phyloP scores from a whole-genome alignment of 2,113 vertebrate genomes.

The Andinoacara biseriatus region DNA sequence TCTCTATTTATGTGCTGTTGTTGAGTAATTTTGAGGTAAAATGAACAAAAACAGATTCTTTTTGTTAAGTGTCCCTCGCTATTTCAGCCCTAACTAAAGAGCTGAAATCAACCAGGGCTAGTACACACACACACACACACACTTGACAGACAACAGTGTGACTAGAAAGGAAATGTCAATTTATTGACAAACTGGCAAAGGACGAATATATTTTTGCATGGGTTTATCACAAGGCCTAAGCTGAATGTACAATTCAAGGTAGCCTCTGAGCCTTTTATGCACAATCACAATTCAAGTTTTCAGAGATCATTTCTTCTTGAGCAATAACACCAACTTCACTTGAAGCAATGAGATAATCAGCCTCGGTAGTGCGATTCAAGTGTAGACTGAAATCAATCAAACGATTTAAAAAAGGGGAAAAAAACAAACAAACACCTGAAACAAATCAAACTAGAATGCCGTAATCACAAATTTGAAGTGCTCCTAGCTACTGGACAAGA shows the following conservation, averaged over 20 bases:
- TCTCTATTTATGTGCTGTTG: constrained; percentile 74
- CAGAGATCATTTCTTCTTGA: constrained; percentile 4
- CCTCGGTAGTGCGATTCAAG: background rate
- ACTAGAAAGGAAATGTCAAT: constrained; percentile 44
- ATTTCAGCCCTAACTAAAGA: background rate
- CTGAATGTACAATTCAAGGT: constrained; percentile 16
- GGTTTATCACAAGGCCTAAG: background rate
- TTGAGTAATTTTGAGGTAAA: background rate
- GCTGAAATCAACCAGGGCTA: background rate
- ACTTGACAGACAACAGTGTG: background rate
- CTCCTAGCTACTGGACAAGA: background rate
- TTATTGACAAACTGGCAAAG: constrained; percentile 59
- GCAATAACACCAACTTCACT: constrained; percentile 46
- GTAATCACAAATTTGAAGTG: background rate
- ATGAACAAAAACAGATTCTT: too few relatives aligned
- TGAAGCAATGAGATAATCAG: constrained; percentile 54
- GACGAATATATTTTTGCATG: constrained; percentile 18
- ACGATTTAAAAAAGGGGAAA: background rate
- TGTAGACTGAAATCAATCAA: background rate
- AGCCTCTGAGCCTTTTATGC: background rate
- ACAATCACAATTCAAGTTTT: constrained; percentile 8
- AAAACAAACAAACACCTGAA: background rate
- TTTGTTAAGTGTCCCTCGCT: too few relatives aligned
- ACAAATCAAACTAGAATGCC: background rate
- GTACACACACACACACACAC: background rate